Percentiles rank a stretch among this genome's conserved stretches.
phyloP scores from a whole-genome alignment of 1,140 invertebrate species.

The Chironomus striatipennis region DNA sequence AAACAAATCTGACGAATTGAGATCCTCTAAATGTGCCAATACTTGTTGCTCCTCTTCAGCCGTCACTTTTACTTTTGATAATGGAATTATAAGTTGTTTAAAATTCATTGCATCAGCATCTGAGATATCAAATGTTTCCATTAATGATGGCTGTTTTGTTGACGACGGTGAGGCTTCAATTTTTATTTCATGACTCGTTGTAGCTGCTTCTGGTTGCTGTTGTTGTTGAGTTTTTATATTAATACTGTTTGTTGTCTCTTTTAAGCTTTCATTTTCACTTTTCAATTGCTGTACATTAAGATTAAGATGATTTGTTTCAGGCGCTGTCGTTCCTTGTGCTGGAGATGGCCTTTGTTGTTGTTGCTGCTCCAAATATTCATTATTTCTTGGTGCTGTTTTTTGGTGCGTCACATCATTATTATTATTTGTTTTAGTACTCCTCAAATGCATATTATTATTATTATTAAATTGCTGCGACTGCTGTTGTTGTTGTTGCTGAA shows the following conservation, averaged over 20 bases:
- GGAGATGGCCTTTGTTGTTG: constrained; percentile 43
- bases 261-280: constrained; percentile 37
- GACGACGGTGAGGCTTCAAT: not conserved
- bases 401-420: constrained; percentile 16
- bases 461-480: constrained; percentile 2
- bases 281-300: constrained; percentile 44
- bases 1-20: not conserved
- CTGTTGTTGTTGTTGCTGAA: constrained; percentile 28
- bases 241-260: constrained; percentile 44
- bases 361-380: constrained; percentile 30
- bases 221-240: constrained; percentile 29
- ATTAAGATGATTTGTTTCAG: constrained; percentile 32
- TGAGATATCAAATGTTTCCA: constrained; percentile 12
- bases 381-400: constrained; percentile 26
- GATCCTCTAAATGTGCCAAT: not conserved
- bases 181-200: not conserved
- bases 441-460: constrained; percentile 16
- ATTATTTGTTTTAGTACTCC: constrained; percentile 4
- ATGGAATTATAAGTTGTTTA: not conserved
- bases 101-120: not conserved
- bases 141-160: not conserved
- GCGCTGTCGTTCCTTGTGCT: constrained; percentile 47
- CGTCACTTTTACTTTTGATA: not conserved
- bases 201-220: not conserved
- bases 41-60: not conserved